Evolutionary conservation across 2,113 vertebrate species (phyloP), one percentile per base, ranked within the genome.

Genomic region (Sander lucioperca): DNA sequence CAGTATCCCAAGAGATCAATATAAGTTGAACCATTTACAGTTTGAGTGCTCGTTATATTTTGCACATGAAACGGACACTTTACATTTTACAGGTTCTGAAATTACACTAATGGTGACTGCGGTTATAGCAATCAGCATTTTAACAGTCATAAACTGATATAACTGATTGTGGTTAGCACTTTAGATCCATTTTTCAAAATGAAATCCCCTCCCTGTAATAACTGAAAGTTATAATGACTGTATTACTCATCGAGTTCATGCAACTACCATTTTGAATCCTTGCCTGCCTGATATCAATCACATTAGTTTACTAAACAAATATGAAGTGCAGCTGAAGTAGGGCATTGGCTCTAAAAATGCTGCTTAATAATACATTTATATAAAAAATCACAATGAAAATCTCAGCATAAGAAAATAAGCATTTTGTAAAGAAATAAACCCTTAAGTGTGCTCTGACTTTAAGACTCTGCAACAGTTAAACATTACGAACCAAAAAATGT

Each of bases 11-110:
- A 25, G 66, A 75, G 56, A 87, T 69, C 64, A 63, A 83, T 82
- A 57, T 30, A 80, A 85, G 63, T 84, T 77, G 27, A 82, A 57
- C 23, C 66, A 79, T 90, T 91, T 82, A 87, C 48, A 85, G 56
- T 77, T 73, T 77, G 79, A 92, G 89, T 91, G 89, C 87, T 91
- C 86, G 86, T 92, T 91, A 86, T 59, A 80, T 82, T 77, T 68
- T 77, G 79, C 62, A 86, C 48, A 77, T 75, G 68, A 72, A 75
- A 79, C 61, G 80, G 86, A 88, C 67, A 79, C 62, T 80, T 27
- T 27, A 51, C 70, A 77, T 68, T 85, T 86, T 79, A 85, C 75
- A 76, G 80, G 69, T 90, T 74, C 75, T 72, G 57, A 73, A 85
- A 84, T 90, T 75, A 68, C 51, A 77, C 77, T 90, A 86, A 92